A percentile compares a stretch with the other conserved stretches of the same genome.
These are phyloP conservation scores for Microtus richardsoni DNA, from an alignment of 2,113 vertebrate species.

Conservation along the genomic window DNA sequence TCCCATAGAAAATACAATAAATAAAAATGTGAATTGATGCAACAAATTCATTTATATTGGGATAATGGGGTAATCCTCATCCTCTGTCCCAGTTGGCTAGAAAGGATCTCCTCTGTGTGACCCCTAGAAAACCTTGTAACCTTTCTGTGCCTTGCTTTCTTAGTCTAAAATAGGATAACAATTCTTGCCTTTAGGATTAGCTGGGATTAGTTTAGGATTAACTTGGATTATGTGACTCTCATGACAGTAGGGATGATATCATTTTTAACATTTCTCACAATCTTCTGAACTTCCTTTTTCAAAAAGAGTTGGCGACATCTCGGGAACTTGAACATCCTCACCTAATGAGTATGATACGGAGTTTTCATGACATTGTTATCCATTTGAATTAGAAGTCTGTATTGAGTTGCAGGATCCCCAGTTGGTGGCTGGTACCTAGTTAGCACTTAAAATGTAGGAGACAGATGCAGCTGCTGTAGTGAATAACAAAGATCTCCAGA, in stretches of 20 bases:
- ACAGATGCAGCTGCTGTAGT: background rate
- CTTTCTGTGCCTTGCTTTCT: conserved; percentile 53
- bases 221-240: conserved; percentile 53
- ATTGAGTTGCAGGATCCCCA: background rate
- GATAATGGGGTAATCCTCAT: background rate
- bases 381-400: background rate
- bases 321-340: background rate
- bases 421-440: background rate
- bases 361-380: background rate
- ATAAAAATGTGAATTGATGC: conserved; percentile 56
- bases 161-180: conserved; percentile 8
- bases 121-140: conserved; percentile 51
- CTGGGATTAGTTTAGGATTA: conserved; percentile 41
- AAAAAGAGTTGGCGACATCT: conserved; percentile 21
- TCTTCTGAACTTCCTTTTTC: conserved; percentile 15
- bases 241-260: background rate
- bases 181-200: background rate
- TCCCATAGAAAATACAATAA: conserved; percentile 57
- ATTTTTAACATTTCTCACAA: conserved; percentile 43
- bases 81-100: background rate
- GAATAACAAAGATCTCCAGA: conserved; percentile 1
- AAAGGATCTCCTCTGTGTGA: conserved; percentile 29
- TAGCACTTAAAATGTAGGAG: background rate
- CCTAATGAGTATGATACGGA: background rate
- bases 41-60: conserved; percentile 56